Evolutionary conservation across 1,140 invertebrate genomes (phyloP).

Genomic region (Oncopeltus fasciatus): DNA sequence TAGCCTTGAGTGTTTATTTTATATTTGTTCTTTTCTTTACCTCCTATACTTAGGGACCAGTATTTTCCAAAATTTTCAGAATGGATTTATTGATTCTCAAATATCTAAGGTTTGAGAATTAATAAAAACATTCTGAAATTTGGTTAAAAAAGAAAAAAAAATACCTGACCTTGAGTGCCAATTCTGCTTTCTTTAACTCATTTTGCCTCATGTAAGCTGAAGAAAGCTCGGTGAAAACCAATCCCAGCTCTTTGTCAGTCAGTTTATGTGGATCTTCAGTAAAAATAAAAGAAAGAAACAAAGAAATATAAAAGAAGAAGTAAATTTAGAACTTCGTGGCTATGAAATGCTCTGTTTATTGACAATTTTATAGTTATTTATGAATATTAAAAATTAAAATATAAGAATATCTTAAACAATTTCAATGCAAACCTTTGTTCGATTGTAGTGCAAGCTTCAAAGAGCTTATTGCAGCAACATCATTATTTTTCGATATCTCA

Average conservation of each 20-base stretch:
- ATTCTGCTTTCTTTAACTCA: constrained; percentile 60
- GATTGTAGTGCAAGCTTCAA: constrained; percentile 50
- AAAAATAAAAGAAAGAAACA: background rate
- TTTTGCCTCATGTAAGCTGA: constrained; percentile 54
- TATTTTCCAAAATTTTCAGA: no score
- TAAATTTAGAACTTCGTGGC: no score
- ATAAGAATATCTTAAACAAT: no score
- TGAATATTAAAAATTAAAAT: no score
- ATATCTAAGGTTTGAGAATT: no score
- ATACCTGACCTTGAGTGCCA: background rate
- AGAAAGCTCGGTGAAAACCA: constrained; percentile 75
- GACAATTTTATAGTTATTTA: no score
- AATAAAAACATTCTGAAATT: background rate
- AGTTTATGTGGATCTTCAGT: constrained; percentile 17
- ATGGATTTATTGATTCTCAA: no score
- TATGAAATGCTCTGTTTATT: no score
- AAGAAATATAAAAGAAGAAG: background rate
- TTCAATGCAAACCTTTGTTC: constrained; percentile 16
- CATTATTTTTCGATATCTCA: constrained; percentile 57
- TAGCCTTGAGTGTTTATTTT: no score
- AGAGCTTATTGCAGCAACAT: constrained; percentile 58
- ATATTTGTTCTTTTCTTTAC: no score
- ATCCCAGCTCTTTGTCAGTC: constrained; percentile 38
- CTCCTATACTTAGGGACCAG: no score
- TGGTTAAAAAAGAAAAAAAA: background rate